phyloP scores from a whole-genome alignment of 2,113 vertebrate species.

The Riparia riparia region DNA sequence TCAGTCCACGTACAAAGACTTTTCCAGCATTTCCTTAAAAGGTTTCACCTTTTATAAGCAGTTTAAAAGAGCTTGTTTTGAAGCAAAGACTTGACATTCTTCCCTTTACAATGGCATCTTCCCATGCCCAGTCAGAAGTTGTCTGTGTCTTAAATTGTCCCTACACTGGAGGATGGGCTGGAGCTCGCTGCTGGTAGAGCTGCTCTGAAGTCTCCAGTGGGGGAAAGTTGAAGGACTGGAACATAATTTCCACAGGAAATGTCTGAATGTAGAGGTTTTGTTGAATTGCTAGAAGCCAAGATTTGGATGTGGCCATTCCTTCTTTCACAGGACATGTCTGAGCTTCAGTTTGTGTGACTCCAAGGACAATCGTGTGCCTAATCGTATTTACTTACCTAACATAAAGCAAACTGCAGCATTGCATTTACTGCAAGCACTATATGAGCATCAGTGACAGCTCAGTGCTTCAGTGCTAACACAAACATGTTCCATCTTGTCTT shows the following conservation, averaged over 20 bases:
- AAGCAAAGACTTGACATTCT: background rate
- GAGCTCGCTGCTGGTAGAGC: background rate
- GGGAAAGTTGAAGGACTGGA: background rate
- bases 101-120: background rate
- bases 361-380: background rate
- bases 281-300: background rate
- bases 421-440: background rate
- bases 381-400: background rate
- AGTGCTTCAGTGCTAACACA: background rate
- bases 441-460: background rate
- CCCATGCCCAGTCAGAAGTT: fast-evolving
- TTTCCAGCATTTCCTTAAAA: background rate
- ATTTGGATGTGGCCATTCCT: background rate
- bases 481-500: background rate
- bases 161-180: background rate
- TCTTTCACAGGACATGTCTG: background rate
- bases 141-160: background rate
- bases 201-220: background rate
- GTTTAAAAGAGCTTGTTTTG: background rate
- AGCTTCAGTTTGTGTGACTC: background rate
- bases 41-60: background rate
- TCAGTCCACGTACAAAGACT: background rate
- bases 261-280: background rate
- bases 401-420: background rate
- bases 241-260: background rate